Evolutionary conservation across 1,140 invertebrate species (phyloP).

Genomic region (Drosophila rhopaloa): DNA sequence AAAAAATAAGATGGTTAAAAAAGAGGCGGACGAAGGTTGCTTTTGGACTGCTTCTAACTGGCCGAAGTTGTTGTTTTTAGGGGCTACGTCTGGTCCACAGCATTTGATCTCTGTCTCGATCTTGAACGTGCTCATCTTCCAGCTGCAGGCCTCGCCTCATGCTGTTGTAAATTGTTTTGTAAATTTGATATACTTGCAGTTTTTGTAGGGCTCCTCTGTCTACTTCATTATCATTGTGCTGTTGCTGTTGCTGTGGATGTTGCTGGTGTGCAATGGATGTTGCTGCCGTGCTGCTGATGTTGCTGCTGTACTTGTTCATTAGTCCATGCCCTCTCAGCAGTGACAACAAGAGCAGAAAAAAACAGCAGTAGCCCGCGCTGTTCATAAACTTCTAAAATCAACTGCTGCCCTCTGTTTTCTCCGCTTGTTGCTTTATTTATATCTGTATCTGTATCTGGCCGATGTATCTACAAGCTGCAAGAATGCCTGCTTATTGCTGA

Average conservation of each 20-base stretch:
- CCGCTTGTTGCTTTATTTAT: slow-evolving; percentile 28
- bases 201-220: slow-evolving; percentile 29
- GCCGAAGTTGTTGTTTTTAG: slow-evolving; percentile 23
- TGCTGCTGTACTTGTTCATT: slow-evolving; percentile 71
- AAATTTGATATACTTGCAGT: slow-evolving; percentile 83
- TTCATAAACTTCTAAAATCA: slow-evolving; percentile 62
- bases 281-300: slow-evolving; percentile 14
- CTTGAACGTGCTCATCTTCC: slow-evolving; percentile 80
- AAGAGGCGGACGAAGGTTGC: slow-evolving; percentile 38
- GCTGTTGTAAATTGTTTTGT: slow-evolving; percentile 83
- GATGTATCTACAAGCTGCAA: slow-evolving; percentile 73
- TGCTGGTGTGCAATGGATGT: slow-evolving; percentile 16
- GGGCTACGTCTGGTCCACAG: slow-evolving; percentile 37
- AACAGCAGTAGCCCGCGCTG: slow-evolving; percentile 53
- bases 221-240: slow-evolving; percentile 73
- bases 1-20: slow-evolving; percentile 19
- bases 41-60: slow-evolving; percentile 38
- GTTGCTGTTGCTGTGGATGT: neutral
- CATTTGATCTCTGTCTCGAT: slow-evolving; percentile 80
- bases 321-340: slow-evolving; percentile 50
- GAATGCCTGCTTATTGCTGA: slow-evolving; percentile 70
- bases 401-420: slow-evolving; percentile 26
- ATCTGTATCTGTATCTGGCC: slow-evolving; percentile 61
- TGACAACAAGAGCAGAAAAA: slow-evolving; percentile 18
- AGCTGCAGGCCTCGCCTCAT: slow-evolving; percentile 27